A percentile compares a stretch with the other conserved stretches of the same genome.
These are phyloP conservation scores for Dicaeum eximium DNA, from an alignment of 2,113 vertebrate species.

Conservation along the genomic window DNA sequence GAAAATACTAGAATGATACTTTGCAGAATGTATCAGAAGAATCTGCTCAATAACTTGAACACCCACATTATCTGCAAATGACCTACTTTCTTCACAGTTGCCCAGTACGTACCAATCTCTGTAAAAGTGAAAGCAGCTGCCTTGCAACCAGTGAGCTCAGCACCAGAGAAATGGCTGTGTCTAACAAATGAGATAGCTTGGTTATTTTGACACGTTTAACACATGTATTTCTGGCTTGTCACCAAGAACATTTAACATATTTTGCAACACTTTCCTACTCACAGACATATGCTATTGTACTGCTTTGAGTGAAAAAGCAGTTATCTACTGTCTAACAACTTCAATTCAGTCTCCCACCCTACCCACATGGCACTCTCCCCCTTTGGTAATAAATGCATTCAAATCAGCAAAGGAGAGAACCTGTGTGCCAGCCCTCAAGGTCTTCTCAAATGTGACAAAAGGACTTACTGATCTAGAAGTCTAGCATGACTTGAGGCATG, in stretches of 20 bases:
- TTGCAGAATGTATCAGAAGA: neutral
- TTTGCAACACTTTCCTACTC: neutral
- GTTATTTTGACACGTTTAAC: neutral
- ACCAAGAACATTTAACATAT: neutral
- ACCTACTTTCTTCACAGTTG: neutral
- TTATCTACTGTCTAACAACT: neutral
- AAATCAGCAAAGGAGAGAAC: neutral
- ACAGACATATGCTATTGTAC: neutral
- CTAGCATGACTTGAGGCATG: neutral
- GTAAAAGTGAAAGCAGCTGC: neutral
- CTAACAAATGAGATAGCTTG: neutral
- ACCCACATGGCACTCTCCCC: neutral
- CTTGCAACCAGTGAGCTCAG: neutral
- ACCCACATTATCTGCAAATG: neutral
- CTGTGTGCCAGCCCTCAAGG: neutral
- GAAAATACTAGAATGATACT: neutral
- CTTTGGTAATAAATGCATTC: neutral
- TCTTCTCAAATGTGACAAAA: neutral
- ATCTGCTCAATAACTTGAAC: neutral
- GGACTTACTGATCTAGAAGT: neutral
- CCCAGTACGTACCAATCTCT: neutral
- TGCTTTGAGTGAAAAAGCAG: neutral
- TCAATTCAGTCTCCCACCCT: neutral
- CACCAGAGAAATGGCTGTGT: neutral
- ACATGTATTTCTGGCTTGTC: neutral